Evolutionary conservation across 2,888 invertebrate species (phyloP).

Genomic region (Omphaloscelis lunosa): DNA sequence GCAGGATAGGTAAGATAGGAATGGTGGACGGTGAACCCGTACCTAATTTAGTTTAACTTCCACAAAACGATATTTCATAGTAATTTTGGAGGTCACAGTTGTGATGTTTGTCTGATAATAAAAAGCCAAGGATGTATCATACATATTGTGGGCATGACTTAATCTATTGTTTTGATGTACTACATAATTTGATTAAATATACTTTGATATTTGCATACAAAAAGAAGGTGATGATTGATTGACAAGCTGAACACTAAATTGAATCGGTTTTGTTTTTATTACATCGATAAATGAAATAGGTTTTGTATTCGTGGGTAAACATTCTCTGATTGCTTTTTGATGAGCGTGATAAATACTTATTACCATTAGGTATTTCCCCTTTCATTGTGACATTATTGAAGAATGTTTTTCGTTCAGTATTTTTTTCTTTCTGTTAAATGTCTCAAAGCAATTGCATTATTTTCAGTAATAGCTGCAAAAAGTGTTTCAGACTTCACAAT

Average conservation of each 20-base stretch:
- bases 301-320: slow-evolving; percentile 18
- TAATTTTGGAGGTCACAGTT: slow-evolving; percentile 23
- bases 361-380: slow-evolving; percentile 6
- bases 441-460: slow-evolving; percentile 20
- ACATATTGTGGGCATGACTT: slow-evolving; percentile 8
- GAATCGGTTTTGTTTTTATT: not conserved
- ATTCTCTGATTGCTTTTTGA: slow-evolving; percentile 35
- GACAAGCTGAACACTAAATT: slow-evolving; percentile 10
- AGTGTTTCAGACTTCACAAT: slow-evolving; percentile 15
- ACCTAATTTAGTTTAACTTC: not conserved
- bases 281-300: slow-evolving; percentile 1
- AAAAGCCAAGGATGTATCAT: slow-evolving; percentile 27
- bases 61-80: not conserved
- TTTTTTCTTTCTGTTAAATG: slow-evolving; percentile 16
- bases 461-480: slow-evolving; percentile 34
- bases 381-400: slow-evolving; percentile 11
- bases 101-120: slow-evolving; percentile 12
- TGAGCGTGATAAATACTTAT: slow-evolving; percentile 20
- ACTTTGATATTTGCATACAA: slow-evolving; percentile 9
- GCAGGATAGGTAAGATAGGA: not conserved
- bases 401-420: slow-evolving; percentile 3
- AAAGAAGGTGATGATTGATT: slow-evolving; percentile 23
- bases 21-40: too few species aligned
- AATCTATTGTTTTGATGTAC: slow-evolving; percentile 31
- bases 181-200: slow-evolving; percentile 5